These are phyloP conservation scores for Drosophila pachea DNA, from an alignment of 1,140 invertebrate genomes.

Conservation along the genomic window DNA sequence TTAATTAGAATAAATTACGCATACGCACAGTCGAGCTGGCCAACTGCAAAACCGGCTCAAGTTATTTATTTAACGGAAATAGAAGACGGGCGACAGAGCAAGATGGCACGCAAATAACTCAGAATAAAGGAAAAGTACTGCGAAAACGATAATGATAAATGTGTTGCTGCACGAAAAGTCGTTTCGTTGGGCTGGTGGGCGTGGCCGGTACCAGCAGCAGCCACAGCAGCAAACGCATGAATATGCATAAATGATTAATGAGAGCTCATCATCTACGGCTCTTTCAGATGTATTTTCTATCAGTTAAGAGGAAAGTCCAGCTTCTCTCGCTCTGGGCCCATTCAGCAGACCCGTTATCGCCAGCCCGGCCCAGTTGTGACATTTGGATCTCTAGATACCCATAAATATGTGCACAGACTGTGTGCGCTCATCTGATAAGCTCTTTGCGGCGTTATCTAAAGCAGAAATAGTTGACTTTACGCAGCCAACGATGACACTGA, in stretches of 20 bases:
- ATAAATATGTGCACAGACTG: conserved; percentile 53
- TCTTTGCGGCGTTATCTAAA: conserved; percentile 48
- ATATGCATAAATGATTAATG: conserved; percentile 74
- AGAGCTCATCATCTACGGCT: conserved; percentile 10
- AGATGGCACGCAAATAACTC: conserved; percentile 45
- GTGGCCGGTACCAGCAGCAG: conserved; percentile 1
- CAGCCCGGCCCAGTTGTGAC: conserved; percentile 34
- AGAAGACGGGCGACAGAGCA: conserved; percentile 35
- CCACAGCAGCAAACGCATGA: conserved; percentile 31
- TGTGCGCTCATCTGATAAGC: conserved; percentile 55
- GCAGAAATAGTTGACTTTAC: conserved; percentile 2
- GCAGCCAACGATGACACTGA: conserved; percentile 10
- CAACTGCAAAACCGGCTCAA: conserved; percentile 23
- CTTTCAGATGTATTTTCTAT: conserved; percentile 1
- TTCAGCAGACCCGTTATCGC: neutral
- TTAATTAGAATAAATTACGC: conserved; percentile 70
- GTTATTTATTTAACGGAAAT: conserved; percentile 51
- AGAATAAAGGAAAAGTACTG: conserved; percentile 43
- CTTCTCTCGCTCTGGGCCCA: conserved; percentile 13
- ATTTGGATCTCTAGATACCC: conserved; percentile 55
- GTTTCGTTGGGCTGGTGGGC: conserved; percentile 12
- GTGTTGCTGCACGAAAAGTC: conserved; percentile 33
- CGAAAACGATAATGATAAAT: conserved; percentile 73
- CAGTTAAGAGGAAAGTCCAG: conserved; percentile 3
- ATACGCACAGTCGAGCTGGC: conserved; percentile 31